Base-by-base conservation (phyloP, 2,113 vertebrate genomes). In the Epinephelus moara region DNA sequence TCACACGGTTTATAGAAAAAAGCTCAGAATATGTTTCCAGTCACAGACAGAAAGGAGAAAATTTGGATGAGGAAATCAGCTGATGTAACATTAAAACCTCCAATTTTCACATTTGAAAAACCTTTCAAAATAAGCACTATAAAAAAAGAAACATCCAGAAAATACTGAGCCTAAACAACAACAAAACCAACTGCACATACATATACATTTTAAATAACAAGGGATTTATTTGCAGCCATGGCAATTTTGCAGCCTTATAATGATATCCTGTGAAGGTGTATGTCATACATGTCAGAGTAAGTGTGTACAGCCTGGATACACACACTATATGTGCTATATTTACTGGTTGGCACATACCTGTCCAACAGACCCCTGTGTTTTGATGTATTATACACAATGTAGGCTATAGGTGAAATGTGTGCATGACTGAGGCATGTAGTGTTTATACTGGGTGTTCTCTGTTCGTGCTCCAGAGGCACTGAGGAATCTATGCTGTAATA, bases 371-470 rank as follows among this genome's bases (percentile, higher is more conserved):
- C 45, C 23, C 52, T 70, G 45, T 45, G n/a, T 75, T 73, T 64
- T 66, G 47, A 60, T 64, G 13, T 33, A 17, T 33, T 78, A 71
- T 70, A 80, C 13, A 75, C 72, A 74, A 6, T 12, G 11, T 13
- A 1, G 14, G 37, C 57, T 50, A 23, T 52, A 82, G 77, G 53
- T 82, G 11, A 75, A 59, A 40, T 49, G 15, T 19, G 40, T n/a
- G 25, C 30, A 19, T 61, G 50, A 61, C 25, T 45, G 25, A 75
- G 21, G 55, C 66, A 52, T 49, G 42, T 19, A 3, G 52, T 83
- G 72, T 87, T 85, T 87, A 74, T 64, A 53, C 17, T 45, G 12
- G 10, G 1, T 4, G 18, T 13, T 61, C 64, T 71, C 13, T 17
- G 59, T 57, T 5, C 63, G 30, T 19, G 47, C 47, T n/a, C 49